A percentile compares a stretch with the other conserved stretches of the same genome.
Evolutionary conservation across 2,888 invertebrate species (phyloP).

Genomic region (Pristionchus maxplancki): DNA sequence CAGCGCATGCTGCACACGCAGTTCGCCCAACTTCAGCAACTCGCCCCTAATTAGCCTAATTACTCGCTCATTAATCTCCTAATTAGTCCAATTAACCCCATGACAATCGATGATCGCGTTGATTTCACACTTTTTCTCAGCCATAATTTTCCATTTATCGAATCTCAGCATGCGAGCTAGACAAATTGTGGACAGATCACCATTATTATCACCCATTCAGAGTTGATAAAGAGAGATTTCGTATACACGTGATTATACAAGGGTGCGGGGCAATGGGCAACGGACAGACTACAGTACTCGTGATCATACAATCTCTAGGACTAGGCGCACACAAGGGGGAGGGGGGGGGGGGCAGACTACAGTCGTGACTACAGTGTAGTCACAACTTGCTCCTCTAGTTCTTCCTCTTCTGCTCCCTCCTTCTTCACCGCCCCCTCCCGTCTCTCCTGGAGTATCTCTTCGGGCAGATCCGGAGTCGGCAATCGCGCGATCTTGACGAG

Average conservation of each 20-base stretch:
- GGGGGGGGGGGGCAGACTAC: no score
- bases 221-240: conserved; percentile 11
- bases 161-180: not conserved
- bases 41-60: conserved; percentile 47
- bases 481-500: not conserved
- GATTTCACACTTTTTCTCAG: not conserved
- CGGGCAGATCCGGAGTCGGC: not conserved
- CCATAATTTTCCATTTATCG: conserved; percentile 42
- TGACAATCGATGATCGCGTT: not conserved
- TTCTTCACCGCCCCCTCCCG: not conserved
- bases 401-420: not conserved
- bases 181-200: not conserved
- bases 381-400: no score
- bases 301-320: no score
- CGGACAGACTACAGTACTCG: no score
- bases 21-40: conserved; percentile 68
- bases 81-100: not conserved
- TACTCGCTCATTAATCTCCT: not conserved
- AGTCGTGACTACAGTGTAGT: no score
- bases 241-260: no score
- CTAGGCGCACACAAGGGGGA: not conserved
- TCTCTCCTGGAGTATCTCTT: not conserved
- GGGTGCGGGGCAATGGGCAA: no score
- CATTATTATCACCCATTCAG: not conserved
- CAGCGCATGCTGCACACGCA: conserved; percentile 67